Conservation (phyloP, 2,888 invertebrate genomes). For the Diadegma fenestrale region DNA sequence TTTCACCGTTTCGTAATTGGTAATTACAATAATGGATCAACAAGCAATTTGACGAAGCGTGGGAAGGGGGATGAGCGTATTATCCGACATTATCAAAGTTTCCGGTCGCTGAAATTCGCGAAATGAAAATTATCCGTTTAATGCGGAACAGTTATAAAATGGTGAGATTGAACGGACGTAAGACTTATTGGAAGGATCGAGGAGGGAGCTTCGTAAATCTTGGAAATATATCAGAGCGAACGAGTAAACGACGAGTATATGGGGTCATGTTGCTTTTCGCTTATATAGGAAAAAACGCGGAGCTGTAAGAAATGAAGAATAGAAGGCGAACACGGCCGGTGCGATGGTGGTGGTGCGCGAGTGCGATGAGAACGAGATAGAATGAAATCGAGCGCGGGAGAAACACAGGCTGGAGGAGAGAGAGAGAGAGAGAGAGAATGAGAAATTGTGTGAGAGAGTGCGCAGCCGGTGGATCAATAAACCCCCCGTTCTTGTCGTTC, state of each 20-base stretch:
- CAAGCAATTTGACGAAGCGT: background rate
- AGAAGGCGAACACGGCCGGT: slow-evolving; percentile 1
- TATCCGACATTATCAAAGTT: background rate
- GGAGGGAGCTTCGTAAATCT: background rate
- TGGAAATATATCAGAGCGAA: slow-evolving; percentile 5
- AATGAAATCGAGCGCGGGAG: slow-evolving; percentile 38
- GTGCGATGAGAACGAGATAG: slow-evolving; percentile 31
- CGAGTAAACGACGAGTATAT: background rate
- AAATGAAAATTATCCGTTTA: background rate
- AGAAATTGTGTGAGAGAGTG: slow-evolving; percentile 77
- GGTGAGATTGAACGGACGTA: background rate
- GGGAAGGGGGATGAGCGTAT: background rate
- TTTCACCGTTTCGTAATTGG: background rate
- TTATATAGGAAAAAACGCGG: slow-evolving; percentile 11
- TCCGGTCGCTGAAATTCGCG: background rate
- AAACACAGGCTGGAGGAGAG: slow-evolving; percentile 46
- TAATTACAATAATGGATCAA: slow-evolving; percentile 7
- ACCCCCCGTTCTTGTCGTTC: slow-evolving; percentile 75
- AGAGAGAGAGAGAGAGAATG: slow-evolving; percentile 8
- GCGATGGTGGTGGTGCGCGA: slow-evolving; percentile 9
- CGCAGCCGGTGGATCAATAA: slow-evolving; percentile 84
- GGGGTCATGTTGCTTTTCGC: background rate
- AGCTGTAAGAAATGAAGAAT: slow-evolving; percentile 25
- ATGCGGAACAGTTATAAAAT: background rate
- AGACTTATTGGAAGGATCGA: background rate